Evolutionary conservation across 2,888 invertebrate genomes (phyloP), one percentile per base, ranked within the genome.

Genomic region (Epiblema foenella): DNA sequence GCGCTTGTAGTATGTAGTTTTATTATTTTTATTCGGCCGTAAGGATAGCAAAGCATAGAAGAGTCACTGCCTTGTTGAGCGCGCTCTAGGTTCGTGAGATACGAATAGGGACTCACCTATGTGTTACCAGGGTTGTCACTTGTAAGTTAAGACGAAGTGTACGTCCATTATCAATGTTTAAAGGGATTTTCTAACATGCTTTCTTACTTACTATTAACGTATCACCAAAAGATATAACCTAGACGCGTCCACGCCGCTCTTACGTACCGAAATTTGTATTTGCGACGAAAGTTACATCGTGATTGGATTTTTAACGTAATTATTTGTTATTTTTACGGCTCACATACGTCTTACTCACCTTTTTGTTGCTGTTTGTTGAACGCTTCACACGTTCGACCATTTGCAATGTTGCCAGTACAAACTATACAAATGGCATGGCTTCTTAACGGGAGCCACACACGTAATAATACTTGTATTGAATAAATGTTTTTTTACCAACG

Each of bases 1-100:
- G 81, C 78, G 91, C 92, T 92, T 91, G 83, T 90, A 90, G 89
- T 85, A 76, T 89, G 89, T 90, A 77, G 78, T 76, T 75, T 79
- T 76, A 83, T 79, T 75, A 76, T 77, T 78, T 78, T 78, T 78
- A 78, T 82, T 82, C 76, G 75, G 67, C 39, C 56, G 62, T 60
- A 46, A 64, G 64, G 59, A 49, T 58, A 33, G 15, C 64, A 64
- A 63, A 29, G 24, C n/a, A 62, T 63, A 54, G 64, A 54, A 2
- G 37, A 15, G 39, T n/a, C 24, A 54, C 64, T 54, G 29, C 29
- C 37, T n/a, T 29, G 9, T 46, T 8, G 20, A 20, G 20, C 42
- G 59, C 42, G 24, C 10, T 59, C 59, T n/a, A 24, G 59, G 59
- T 46, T n/a, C 4, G 1, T 9, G 20, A 11, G 42, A 1, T 9